These are phyloP conservation scores for Oasisia sp. DNA, from an alignment of 2,888 invertebrate species.

Conservation along the genomic window DNA sequence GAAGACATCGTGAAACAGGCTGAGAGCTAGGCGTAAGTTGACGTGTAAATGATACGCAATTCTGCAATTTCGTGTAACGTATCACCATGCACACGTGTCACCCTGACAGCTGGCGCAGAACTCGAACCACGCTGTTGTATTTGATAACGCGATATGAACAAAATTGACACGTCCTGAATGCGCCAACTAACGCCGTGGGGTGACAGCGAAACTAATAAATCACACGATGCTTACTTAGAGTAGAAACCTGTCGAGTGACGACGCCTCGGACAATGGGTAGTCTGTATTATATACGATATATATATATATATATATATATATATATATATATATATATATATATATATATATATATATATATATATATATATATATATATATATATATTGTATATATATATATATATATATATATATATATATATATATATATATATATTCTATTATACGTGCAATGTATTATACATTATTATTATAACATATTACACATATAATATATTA, in stretches of 20 bases:
- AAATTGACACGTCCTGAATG: too few relatives aligned
- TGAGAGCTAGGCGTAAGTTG: background rate
- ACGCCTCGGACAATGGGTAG: too few relatives aligned
- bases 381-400: slow-evolving; percentile 14
- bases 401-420: too few relatives aligned
- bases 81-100: background rate
- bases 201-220: too few relatives aligned
- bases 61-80: background rate
- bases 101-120: background rate
- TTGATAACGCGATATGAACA: background rate
- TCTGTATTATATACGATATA: background rate
- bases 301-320: slow-evolving; percentile 1
- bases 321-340: too few relatives aligned
- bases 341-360: too few relatives aligned
- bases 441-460: too few relatives aligned
- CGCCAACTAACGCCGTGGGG: too few relatives aligned
- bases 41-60: background rate
- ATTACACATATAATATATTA: background rate
- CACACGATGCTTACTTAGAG: too few relatives aligned
- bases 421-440: too few relatives aligned
- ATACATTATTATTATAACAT: too few relatives aligned
- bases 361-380: background rate
- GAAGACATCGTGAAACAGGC: background rate
- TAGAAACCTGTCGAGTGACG: too few relatives aligned
- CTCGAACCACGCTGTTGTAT: background rate